Base-by-base conservation (phyloP, 2,797 vertebrate species). In the Capromys pilorides region DNA sequence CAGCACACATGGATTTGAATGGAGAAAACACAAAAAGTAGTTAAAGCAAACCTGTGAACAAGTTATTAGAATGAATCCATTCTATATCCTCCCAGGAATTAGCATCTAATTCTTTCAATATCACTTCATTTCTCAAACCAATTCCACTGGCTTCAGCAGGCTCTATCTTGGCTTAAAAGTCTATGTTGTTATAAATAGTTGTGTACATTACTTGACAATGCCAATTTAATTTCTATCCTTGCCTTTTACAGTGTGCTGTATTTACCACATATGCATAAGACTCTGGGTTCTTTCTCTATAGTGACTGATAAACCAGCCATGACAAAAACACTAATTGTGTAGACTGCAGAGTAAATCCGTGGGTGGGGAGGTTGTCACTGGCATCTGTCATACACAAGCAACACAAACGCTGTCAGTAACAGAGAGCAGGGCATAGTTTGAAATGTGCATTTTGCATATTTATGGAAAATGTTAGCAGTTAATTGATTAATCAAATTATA, bases 81-180 rank as follows among this genome's bases (percentile, higher is more conserved):
- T 49, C 61, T 26, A 83, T 86, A 94, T 95, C 75, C 28, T 96
- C 59, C 12, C 12, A 92, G 59, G 93, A 93, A 95, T 95, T 92
- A 95, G 19, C 39, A 86, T 66, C 86, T 96, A 95, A 97, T 90
- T 83, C 85, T 93, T 88, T 18, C 96, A 92, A 94, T 90, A 79
- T 90, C 59, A 88, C 21, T 71, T 31, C 78, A 3, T 88, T 95
- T 73, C 85, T 94, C 88, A 88, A 86, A 62, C 57, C 67, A 79
- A 2, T 89, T 91, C n/a, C 64, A 51, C 31, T 84, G 77, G 59
- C 21, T 64, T 61, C 59, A 88, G 75, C 8, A 90, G 28, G 33
- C 13, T 91, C 66, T 82, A 73, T 69, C 39, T 90, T 85, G 92
- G 31, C 88, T 36, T 59, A 87, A 93, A 91, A 59, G 9, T 24